Evolutionary conservation across 1,140 invertebrate genomes (phyloP).

Genomic region (Heliconius nattereri): DNA sequence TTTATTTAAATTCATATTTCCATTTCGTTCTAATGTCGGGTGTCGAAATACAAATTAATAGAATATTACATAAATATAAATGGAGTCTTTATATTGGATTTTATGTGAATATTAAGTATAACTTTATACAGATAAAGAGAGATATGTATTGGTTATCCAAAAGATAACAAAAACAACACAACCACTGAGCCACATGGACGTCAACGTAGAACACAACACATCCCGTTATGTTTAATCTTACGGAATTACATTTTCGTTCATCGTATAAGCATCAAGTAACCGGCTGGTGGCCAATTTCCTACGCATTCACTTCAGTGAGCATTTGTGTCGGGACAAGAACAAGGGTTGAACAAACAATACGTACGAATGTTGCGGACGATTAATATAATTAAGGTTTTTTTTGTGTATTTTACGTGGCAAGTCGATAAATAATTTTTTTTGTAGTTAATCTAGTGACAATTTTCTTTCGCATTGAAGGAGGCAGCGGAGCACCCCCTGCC

Average conservation of each 20-base stretch:
- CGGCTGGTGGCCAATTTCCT: slow-evolving; percentile 26
- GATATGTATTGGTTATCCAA: too few species aligned
- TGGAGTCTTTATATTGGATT: too few species aligned
- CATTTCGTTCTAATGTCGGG: too few species aligned
- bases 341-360: slow-evolving; percentile 13
- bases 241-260: slow-evolving; percentile 10
- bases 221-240: slow-evolving; percentile 13
- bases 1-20: too few species aligned
- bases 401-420: not conserved
- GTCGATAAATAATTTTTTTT: too few species aligned
- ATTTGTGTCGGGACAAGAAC: slow-evolving; percentile 27
- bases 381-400: not conserved
- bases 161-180: not conserved
- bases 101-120: too few species aligned
- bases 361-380: not conserved
- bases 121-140: too few species aligned
- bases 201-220: not conserved
- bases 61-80: too few species aligned
- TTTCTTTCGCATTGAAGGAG: too few species aligned
- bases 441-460: too few species aligned
- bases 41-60: too few species aligned
- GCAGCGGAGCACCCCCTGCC: too few species aligned
- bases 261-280: slow-evolving; percentile 33
- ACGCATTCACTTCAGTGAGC: slow-evolving; percentile 26
- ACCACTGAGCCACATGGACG: not conserved